Base-by-base conservation (phyloP, 2,797 vertebrate genomes). In the Mallotus villosus region DNA sequence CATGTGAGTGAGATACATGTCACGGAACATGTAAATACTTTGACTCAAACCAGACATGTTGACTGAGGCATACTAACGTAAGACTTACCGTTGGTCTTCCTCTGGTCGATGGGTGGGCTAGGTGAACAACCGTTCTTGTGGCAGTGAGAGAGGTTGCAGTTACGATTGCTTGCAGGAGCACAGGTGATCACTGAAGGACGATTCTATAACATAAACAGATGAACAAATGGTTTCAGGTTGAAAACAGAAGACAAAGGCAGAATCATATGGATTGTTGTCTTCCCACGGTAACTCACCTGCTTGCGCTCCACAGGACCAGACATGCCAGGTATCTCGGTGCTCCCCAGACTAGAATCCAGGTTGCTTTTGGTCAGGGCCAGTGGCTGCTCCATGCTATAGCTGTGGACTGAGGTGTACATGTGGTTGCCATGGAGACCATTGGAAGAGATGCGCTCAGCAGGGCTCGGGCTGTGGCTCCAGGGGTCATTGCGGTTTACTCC, bases 131-230 rank as follows among this genome's bases (percentile, higher is more conserved):
- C 93, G 0, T 95, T 96, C 51, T 96, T 89, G 78, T 97, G 97
- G 85, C 96, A 99, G 81, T 97, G 96, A 0, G 96, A 97, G 32
- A 98, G 94, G 88, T 94, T 97, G 85, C 97, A 98, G 85, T 97
- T 96, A 32, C 96, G 94, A 88, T 92, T 95, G 78, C 87, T 97
- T 0, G 96, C 94, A 2, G 97, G 96, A 8, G 96, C 97, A 14
- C 97, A 99, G n/a, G 94, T 99, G 86, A 99, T 99, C 68, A 99
- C 97, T 0, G 97, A 99, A 12, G 97, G 97, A 67, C 97, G 97
- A 90, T 99, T 99, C 97, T 98, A 80, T 24, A 74, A 46, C 22
- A 66, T 14, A 27, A 68, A 51, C 34, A 41, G 19, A 61, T 55
- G 16, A n/a, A 65, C 41, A 29, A 41, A 62, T n/a, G n/a, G 46